Evolutionary conservation across 1,140 invertebrate species (phyloP).

Genomic region (Lordiphosa collinella): DNA sequence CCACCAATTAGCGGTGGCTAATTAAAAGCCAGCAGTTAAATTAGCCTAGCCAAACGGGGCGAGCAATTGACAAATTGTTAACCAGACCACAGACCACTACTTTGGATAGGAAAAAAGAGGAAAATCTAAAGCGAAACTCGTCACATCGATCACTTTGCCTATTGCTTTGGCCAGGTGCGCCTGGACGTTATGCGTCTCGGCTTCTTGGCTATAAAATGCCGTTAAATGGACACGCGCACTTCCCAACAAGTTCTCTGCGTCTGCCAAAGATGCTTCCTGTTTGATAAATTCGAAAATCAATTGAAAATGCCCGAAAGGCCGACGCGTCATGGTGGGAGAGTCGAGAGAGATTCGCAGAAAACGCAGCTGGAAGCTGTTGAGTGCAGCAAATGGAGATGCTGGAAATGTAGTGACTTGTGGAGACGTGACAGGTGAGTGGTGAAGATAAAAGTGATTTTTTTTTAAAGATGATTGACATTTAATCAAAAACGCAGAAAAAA

Average conservation of each 20-base stretch:
- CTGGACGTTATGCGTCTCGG: constrained; percentile 10
- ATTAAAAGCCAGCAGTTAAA: constrained; percentile 48
- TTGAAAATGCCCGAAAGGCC: constrained; percentile 69
- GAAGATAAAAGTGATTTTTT: no score
- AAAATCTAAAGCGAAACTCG: constrained; percentile 15
- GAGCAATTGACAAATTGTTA: constrained; percentile 46
- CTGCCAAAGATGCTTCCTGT: constrained; percentile 69
- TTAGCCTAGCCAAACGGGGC: constrained; percentile 39
- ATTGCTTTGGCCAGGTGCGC: constrained; percentile 2
- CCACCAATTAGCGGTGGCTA: constrained; percentile 12
- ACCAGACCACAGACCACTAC: constrained; percentile 1
- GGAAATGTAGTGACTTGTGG: constrained; percentile 3
- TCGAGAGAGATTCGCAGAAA: constrained; percentile 65
- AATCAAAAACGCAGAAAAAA: no score
- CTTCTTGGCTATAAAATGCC: constrained; percentile 38
- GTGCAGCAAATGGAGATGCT: constrained; percentile 14
- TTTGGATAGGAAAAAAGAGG: constrained; percentile 3
- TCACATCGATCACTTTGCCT: constrained; percentile 43
- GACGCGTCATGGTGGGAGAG: constrained; percentile 41
- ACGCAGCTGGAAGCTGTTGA: constrained; percentile 63
- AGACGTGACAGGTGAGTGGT: not conserved
- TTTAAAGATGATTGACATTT: no score
- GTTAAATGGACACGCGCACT: constrained; percentile 59
- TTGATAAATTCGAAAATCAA: constrained; percentile 76
- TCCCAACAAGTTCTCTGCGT: constrained; percentile 52